These are phyloP conservation scores for Scelioninae gen. 1 DNA, from an alignment of 2,888 invertebrate genomes.

Conservation along the genomic window DNA sequence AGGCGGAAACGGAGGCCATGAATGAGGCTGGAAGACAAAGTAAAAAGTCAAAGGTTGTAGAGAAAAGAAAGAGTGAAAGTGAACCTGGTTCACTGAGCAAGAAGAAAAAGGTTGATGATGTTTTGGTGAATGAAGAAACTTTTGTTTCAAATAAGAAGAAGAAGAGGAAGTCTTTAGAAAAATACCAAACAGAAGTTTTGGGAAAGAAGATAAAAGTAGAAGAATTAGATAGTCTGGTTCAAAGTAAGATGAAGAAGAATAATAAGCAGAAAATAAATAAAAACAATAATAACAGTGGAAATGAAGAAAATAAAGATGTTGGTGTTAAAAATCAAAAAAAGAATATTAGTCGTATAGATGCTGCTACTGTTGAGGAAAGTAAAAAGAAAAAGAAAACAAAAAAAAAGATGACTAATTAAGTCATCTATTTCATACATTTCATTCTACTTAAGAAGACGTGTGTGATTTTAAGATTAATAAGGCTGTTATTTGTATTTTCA, in stretches of 20 bases:
- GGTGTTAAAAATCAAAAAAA: neutral
- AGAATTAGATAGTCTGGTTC: neutral
- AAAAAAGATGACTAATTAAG: neutral
- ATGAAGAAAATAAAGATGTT: slow-evolving; percentile 38
- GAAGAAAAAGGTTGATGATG: too few relatives aligned
- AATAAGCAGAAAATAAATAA: slow-evolving; percentile 28
- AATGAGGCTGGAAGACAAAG: slow-evolving; percentile 15
- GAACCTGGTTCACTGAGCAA: too few relatives aligned
- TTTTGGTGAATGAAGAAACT: too few relatives aligned
- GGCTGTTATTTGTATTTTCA: slow-evolving; percentile 55
- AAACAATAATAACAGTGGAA: neutral
- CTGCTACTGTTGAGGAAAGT: neutral
- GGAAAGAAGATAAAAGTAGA: slow-evolving; percentile 24
- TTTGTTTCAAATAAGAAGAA: slow-evolving; percentile 27
- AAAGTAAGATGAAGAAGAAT: slow-evolving; percentile 70
- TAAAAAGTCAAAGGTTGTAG: neutral
- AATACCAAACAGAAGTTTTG: neutral
- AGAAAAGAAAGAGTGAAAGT: slow-evolving; percentile 20
- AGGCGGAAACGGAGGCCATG: slow-evolving; percentile 16
- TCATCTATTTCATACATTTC: neutral
- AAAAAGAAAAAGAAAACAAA: neutral
- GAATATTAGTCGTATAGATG: neutral
- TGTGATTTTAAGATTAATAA: neutral
- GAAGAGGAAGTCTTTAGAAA: slow-evolving; percentile 41
- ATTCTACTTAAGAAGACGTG: neutral